Evolutionary conservation across 1,140 invertebrate genomes (phyloP).

Genomic region (Spodoptera litura): DNA sequence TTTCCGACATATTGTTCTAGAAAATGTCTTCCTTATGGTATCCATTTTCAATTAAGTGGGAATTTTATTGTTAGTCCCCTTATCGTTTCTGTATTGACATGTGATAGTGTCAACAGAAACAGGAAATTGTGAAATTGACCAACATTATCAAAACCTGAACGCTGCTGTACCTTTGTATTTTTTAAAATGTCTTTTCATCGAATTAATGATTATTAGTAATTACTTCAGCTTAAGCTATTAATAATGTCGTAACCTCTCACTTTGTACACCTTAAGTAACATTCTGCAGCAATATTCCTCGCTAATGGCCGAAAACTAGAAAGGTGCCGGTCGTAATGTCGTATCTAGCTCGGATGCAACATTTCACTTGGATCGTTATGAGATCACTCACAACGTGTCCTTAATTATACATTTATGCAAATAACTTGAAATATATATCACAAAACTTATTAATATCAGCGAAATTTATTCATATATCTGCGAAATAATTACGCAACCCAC

Average conservation of each 20-base stretch:
- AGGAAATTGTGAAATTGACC: constrained; percentile 10
- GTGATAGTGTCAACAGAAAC: constrained; percentile 22
- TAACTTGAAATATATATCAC: constrained; percentile 27
- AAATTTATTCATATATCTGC: constrained; percentile 32
- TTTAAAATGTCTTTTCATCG: background rate
- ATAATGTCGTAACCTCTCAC: constrained; percentile 11
- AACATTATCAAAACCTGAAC: background rate
- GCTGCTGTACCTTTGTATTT: no score
- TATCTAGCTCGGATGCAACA: constrained; percentile 35
- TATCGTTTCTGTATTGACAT: background rate
- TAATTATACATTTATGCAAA: constrained; percentile 46
- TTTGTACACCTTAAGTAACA: constrained; percentile 8
- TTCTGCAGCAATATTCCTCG: background rate
- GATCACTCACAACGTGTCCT: constrained; percentile 25
- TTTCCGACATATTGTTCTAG: constrained; percentile 44
- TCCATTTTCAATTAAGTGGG: constrained; percentile 39
- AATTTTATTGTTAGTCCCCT: constrained; percentile 34
- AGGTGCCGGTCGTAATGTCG: constrained; percentile 6
- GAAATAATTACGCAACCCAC: constrained; percentile 14
- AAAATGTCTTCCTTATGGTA: constrained; percentile 45
- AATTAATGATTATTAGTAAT: background rate
- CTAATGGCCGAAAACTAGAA: constrained; percentile 40
- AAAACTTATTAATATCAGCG: constrained; percentile 21
- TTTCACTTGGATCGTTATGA: constrained; percentile 36
- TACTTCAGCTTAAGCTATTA: background rate